phyloP scores from a whole-genome alignment of 2,797 vertebrate genomes.

The Anas georgica region DNA sequence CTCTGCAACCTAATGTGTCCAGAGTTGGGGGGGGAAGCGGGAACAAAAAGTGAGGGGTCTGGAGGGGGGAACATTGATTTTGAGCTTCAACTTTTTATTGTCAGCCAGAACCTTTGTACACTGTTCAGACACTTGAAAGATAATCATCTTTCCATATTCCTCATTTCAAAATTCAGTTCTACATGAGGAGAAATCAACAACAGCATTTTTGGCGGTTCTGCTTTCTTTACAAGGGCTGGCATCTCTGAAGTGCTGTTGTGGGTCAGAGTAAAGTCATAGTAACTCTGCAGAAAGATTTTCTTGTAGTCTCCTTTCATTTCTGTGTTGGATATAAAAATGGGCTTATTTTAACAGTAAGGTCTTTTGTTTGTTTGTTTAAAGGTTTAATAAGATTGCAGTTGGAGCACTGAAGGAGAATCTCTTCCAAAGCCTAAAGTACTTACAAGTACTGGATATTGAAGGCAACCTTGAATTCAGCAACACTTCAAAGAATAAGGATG shows the following conservation, averaged over 20 bases:
- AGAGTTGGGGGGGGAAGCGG: background rate
- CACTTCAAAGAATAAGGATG: conserved; percentile 71
- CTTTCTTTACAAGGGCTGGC: background rate
- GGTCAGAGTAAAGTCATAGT: background rate
- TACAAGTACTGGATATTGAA: conserved; percentile 92
- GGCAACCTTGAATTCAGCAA: conserved; percentile 80
- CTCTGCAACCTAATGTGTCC: background rate
- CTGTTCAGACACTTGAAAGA: background rate
- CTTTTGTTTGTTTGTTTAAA: conserved; percentile 53
- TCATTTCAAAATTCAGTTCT: background rate
- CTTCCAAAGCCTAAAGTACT: conserved; percentile 87
- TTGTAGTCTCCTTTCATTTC: background rate
- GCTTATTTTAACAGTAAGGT: conserved; percentile 1
- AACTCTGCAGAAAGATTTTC: background rate
- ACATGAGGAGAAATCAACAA: background rate
- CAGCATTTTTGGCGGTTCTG: background rate
- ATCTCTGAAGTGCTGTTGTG: background rate
- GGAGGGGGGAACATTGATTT: too few species aligned
- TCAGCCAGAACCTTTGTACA: background rate
- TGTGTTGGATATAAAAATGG: background rate
- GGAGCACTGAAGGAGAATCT: conserved; percentile 86
- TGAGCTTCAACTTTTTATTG: background rate
- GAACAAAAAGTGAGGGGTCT: background rate
- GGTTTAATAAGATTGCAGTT: conserved; percentile 90
- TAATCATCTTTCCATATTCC: background rate